Percentiles rank a stretch among this genome's conserved stretches.
These are phyloP conservation scores for Actias luna DNA, from an alignment of 2,888 invertebrate species.

Conservation along the genomic window DNA sequence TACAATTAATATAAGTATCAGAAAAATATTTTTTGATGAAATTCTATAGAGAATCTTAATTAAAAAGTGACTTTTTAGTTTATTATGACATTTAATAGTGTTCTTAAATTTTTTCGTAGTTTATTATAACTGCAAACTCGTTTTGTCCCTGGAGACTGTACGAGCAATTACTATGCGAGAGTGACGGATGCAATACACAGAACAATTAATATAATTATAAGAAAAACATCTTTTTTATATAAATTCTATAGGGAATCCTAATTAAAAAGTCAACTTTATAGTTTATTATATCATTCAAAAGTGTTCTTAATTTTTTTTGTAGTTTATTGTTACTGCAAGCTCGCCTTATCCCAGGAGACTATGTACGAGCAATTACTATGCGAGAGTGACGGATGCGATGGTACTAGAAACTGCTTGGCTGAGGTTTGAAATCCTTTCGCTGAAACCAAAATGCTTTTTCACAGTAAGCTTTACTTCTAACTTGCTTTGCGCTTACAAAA, in stretches of 20 bases:
- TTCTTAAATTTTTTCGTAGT: neutral
- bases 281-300: no score
- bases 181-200: constrained; percentile 31
- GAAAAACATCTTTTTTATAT: no score
- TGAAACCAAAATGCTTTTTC: neutral
- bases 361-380: constrained; percentile 24
- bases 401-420: constrained; percentile 14
- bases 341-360: neutral
- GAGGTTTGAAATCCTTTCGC: neutral
- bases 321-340: neutral
- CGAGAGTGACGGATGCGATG: constrained; percentile 28
- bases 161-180: constrained; percentile 25
- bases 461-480: neutral
- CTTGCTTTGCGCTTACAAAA: neutral
- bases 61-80: neutral
- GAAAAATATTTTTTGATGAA: neutral
- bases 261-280: no score
- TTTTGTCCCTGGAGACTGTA: neutral
- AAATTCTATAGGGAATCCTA: no score
- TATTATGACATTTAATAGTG: neutral
- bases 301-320: no score
- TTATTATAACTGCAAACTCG: neutral
- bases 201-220: no score
- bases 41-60: neutral
- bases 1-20: no score